phyloP scores from a whole-genome alignment of 2,888 invertebrate species.

The Drosophila incognita region DNA sequence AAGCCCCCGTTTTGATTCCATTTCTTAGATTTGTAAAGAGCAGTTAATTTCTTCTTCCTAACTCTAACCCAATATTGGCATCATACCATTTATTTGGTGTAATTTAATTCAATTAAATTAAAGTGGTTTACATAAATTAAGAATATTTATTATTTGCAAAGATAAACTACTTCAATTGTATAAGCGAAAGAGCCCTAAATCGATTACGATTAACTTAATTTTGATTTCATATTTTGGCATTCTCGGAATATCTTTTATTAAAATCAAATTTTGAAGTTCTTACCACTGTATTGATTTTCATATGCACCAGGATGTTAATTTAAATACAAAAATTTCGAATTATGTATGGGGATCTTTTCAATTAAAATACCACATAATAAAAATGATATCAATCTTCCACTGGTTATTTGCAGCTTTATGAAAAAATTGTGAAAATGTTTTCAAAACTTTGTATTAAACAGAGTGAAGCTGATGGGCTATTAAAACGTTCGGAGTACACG shows the following conservation, averaged over 20 bases:
- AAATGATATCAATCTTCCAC: not conserved
- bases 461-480: too few species aligned
- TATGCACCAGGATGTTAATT: not conserved
- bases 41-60: not conserved
- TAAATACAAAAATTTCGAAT: not conserved
- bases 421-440: constrained; percentile 6
- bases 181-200: not conserved
- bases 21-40: not conserved
- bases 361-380: constrained; percentile 4
- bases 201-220: not conserved
- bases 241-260: not conserved
- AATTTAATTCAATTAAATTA: not conserved
- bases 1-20: not conserved
- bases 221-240: not conserved
- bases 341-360: not conserved
- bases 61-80: not conserved
- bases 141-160: not conserved
- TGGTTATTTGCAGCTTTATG: not conserved
- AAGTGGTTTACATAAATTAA: not conserved
- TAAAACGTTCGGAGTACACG: too few species aligned
- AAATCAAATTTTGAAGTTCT: not conserved
- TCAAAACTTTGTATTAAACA: not conserved
- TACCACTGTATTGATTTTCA: not conserved
- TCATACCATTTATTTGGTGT: not conserved
- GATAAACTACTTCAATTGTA: not conserved